These are phyloP conservation scores for Morone chrysops DNA, from an alignment of 2,113 vertebrate species.

Conservation along the genomic window DNA sequence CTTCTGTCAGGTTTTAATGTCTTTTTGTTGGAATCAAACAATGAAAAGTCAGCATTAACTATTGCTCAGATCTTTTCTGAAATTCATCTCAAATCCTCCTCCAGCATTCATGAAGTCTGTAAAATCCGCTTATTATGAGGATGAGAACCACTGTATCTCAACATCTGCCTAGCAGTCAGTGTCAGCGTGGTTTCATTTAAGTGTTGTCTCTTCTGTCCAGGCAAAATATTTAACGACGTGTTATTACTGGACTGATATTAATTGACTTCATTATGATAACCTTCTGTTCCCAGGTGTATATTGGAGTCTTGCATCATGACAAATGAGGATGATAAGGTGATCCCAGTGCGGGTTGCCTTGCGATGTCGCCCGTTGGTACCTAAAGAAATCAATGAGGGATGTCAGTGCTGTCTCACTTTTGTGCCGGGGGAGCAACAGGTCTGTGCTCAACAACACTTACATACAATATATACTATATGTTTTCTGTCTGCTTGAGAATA, in stretches of 20 bases:
- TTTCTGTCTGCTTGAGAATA: not conserved
- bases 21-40: not conserved
- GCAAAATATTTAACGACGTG: not conserved
- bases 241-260: not conserved
- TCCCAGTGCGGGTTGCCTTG: conserved; percentile 93
- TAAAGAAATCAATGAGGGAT: conserved; percentile 92
- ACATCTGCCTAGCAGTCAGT: not conserved
- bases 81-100: not conserved
- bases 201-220: not conserved
- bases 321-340: conserved; percentile 87
- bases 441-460: conserved; percentile 2
- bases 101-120: not conserved
- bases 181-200: not conserved
- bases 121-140: not conserved
- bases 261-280: not conserved
- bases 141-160: not conserved
- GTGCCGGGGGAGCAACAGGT: conserved; percentile 93
- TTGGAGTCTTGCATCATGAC: conserved; percentile 72
- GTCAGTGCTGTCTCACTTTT: conserved; percentile 92
- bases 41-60: not conserved
- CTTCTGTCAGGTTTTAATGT: not conserved
- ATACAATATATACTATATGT: not conserved
- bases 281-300: not conserved
- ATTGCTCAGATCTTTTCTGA: not conserved
- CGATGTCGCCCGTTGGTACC: conserved; percentile 92